Conservation (phyloP, 92 coral and sea anemone species). For the Parazoanthus darwini region DNA sequence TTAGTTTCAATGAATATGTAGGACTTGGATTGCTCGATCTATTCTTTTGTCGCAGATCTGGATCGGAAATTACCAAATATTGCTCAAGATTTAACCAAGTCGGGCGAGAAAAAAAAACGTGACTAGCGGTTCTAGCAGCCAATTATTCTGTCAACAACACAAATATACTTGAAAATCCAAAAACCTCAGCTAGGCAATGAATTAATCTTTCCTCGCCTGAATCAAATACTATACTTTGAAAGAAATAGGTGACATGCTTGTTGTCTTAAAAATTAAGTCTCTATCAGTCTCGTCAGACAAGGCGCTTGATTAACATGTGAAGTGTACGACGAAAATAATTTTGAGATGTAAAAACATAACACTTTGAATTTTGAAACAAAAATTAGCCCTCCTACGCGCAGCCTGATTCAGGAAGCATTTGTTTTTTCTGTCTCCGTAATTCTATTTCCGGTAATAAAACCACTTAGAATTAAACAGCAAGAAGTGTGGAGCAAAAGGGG, state of each 20-base stretch:
- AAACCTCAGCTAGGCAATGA: background rate
- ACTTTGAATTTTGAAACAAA: background rate
- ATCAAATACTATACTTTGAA: conserved; percentile 30
- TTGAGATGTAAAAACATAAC: background rate
- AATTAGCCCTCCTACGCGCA: background rate
- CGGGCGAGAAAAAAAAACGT: background rate
- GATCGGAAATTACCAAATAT: background rate
- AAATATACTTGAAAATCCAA: background rate
- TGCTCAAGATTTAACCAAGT: background rate
- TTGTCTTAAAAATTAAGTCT: background rate
- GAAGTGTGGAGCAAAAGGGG: background rate
- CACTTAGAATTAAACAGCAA: conserved; percentile 7
- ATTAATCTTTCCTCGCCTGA: conserved; percentile 4
- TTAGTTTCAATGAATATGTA: background rate
- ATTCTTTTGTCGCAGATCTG: background rate
- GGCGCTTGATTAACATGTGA: background rate
- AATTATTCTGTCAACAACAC: background rate
- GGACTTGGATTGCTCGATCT: background rate
- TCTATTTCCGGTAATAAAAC: conserved; percentile 37
- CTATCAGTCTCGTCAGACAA: background rate
- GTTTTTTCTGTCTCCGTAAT: conserved; percentile 11
- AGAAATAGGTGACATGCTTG: background rate
- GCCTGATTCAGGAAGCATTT: background rate
- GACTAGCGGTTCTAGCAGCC: background rate
- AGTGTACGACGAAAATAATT: background rate